Conservation (phyloP, 2,113 vertebrate genomes). For the Takifugu flavidus region DNA sequence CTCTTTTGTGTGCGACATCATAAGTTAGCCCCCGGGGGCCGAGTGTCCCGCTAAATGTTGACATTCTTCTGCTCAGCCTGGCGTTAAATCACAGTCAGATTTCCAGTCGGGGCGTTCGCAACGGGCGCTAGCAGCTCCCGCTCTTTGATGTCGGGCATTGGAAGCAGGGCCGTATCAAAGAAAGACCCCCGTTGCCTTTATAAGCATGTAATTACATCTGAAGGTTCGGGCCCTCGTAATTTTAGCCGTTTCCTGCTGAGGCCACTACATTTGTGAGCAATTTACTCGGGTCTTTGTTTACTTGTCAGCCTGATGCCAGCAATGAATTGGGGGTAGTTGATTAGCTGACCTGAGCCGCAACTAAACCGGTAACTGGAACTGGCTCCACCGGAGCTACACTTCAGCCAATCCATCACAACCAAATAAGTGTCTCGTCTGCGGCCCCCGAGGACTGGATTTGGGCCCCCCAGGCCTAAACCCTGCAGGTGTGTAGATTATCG, state of each 20-base stretch:
- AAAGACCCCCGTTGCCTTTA: background rate
- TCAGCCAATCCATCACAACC: too few species aligned
- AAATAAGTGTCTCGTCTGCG: too few species aligned
- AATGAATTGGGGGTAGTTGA: background rate
- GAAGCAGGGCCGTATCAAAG: background rate
- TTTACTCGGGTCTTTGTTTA: background rate
- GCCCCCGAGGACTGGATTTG: too few species aligned
- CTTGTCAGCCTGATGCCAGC: background rate
- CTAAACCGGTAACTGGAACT: too few species aligned
- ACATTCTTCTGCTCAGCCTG: background rate
- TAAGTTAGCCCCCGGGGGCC: background rate
- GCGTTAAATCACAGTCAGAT: background rate
- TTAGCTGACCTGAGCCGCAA: too few species aligned
- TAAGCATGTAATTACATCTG: background rate
- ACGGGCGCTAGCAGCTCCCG: background rate
- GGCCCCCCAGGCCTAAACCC: too few species aligned
- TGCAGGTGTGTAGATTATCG: too few species aligned
- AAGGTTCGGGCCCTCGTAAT: background rate
- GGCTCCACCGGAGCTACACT: too few species aligned
- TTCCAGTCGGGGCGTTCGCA: background rate
- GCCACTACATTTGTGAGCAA: background rate
- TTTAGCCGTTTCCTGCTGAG: background rate
- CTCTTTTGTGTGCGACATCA: conserved; percentile 7
- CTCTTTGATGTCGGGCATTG: background rate
- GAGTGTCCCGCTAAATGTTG: conserved; percentile 3